Conservation (phyloP, 1,140 invertebrate genomes). For the Pollicipes pollicipes region DNA sequence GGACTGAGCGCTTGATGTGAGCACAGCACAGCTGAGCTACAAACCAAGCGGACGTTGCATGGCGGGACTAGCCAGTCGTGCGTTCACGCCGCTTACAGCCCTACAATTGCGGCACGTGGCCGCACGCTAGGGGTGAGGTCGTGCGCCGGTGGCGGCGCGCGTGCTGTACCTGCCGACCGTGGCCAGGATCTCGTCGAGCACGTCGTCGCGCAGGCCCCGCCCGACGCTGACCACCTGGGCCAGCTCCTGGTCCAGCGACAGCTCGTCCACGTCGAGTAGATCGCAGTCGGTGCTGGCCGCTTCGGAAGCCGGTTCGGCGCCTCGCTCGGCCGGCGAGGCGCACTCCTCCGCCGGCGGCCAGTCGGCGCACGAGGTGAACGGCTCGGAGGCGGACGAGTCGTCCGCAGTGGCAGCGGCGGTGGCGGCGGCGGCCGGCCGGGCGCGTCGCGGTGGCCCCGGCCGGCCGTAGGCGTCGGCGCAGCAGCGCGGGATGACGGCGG, state of each 20-base stretch:
- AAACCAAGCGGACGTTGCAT: too few relatives aligned
- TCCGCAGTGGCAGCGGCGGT: too few relatives aligned
- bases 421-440: too few relatives aligned
- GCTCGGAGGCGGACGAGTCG: background rate
- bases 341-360: background rate
- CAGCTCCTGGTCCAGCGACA: background rate
- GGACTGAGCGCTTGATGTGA: too few relatives aligned
- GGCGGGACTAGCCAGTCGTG: too few relatives aligned
- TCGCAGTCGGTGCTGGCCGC: slow-evolving; percentile 1
- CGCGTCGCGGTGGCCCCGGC: too few relatives aligned
- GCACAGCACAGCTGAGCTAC: too few relatives aligned
- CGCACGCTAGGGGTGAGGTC: too few relatives aligned
- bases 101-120: too few relatives aligned
- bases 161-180: background rate
- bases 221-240: background rate
- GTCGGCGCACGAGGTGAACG: background rate
- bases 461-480: background rate
- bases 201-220: background rate
- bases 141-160: too few relatives aligned
- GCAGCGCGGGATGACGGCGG: slow-evolving; percentile 1
- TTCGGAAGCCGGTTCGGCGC: background rate
- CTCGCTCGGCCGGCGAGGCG: too few relatives aligned
- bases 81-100: too few relatives aligned
- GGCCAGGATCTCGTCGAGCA: background rate
- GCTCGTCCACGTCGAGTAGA: background rate